Evolutionary conservation across 2,797 vertebrate species (phyloP), one percentile per base, ranked within the genome.

Genomic region (Crenichthys baileyi): DNA sequence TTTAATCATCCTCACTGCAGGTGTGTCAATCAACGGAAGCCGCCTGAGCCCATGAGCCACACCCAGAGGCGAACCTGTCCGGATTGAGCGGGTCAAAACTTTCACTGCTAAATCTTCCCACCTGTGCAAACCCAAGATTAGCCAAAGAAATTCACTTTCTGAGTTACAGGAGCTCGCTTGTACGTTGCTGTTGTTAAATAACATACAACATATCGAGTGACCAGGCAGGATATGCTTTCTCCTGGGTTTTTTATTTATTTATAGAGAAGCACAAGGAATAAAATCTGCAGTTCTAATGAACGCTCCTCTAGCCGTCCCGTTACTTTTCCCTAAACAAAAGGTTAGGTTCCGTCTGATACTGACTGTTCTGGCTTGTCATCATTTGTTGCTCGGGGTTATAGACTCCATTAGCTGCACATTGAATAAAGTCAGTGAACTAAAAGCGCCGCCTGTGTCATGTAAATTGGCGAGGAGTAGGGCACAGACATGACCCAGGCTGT

Each of bases 401-500:
- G 60, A 36, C 60, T 11, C 39, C 36, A 65, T 65, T 70, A 24
- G 22, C 5, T 68, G 39, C 65, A 22, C 6, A 1, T 22, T 90
- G 92, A 93, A 93, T 91, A 85, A 84, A 88, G 73, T 79, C 91
- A 90, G 26, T 91, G 89, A 88, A 87, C 72, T 90, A 81, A 89
- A 88, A 90, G 86, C 44, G 72, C 76, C 31, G 56, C 81, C 88
- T 91, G 94, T 94, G 89, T 94, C 86, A 90, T 93, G 92, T 89
- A 93, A 92, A 94, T 91, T 63, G 39, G 78, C 7, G 61, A 76
- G 50, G 70, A 86, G 85, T 63, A 44, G 75, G 31, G 31, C 80
- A 39, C 58, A 61, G 79, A 44, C 81, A 41, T 70, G 50, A 36
- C 55, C 48, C 76, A 18, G 72, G 29, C 3, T 53, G 82, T 75